Conservation (phyloP, 1,140 invertebrate species). For the Scaptomyza montana region DNA sequence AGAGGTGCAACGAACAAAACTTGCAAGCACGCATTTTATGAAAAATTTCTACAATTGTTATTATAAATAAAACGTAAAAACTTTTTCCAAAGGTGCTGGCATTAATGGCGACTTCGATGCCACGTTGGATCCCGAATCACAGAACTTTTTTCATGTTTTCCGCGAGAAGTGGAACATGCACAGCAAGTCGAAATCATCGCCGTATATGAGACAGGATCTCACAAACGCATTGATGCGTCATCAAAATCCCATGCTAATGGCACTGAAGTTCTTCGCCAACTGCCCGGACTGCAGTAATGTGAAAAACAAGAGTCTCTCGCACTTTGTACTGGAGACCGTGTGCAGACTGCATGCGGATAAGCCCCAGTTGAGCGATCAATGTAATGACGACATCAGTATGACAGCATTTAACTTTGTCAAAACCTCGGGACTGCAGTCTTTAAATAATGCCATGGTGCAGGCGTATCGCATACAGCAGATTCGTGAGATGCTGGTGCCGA, state of each 20-base stretch:
- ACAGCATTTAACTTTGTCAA: slow-evolving; percentile 86
- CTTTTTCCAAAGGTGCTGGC: slow-evolving; percentile 55
- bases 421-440: slow-evolving; percentile 85
- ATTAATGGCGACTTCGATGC: slow-evolving; percentile 78
- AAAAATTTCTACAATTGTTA: background rate
- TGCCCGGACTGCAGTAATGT: slow-evolving; percentile 85
- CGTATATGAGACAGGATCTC: slow-evolving; percentile 84
- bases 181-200: slow-evolving; percentile 85
- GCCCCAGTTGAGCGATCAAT: slow-evolving; percentile 68
- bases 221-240: slow-evolving; percentile 84
- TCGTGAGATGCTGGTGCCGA: slow-evolving; percentile 85
- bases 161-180: slow-evolving; percentile 84
- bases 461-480: slow-evolving; percentile 85
- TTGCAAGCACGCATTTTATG: too few relatives aligned
- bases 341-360: slow-evolving; percentile 78
- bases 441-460: slow-evolving; percentile 85
- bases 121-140: slow-evolving; percentile 54
- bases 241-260: slow-evolving; percentile 85
- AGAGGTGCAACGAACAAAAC: slow-evolving; percentile 39
- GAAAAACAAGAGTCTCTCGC: slow-evolving; percentile 86
- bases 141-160: slow-evolving; percentile 68
- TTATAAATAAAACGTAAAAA: background rate
- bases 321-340: slow-evolving; percentile 87
- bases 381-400: slow-evolving; percentile 85
- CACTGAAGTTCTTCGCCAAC: slow-evolving; percentile 85